Evolutionary conservation across 2,797 vertebrate species (phyloP).

Genomic region (Nyctibius grandis): DNA sequence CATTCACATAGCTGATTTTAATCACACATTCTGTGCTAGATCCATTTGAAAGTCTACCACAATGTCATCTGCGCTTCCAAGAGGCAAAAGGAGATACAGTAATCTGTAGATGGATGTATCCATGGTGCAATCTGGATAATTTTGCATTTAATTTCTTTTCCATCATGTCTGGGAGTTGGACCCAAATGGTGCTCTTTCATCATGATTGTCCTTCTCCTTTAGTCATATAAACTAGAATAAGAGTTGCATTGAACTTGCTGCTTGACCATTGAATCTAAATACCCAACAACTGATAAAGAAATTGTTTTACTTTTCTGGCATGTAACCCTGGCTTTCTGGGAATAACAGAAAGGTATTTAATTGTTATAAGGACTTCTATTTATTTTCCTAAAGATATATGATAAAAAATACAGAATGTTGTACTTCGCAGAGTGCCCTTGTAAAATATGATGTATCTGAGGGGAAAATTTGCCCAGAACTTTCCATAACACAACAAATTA

Average conservation of each 20-base stretch:
- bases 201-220: not conserved
- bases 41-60: not conserved
- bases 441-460: not conserved
- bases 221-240: not conserved
- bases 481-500: conserved; percentile 16
- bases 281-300: not conserved
- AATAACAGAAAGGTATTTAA: not conserved
- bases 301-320: not conserved
- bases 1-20: not conserved
- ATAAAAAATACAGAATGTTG: not conserved
- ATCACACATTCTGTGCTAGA: not conserved
- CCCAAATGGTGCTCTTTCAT: not conserved
- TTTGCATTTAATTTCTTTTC: not conserved
- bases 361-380: not conserved
- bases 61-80: not conserved
- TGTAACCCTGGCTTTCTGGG: not conserved
- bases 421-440: not conserved
- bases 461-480: conserved; percentile 2
- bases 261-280: not conserved
- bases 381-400: not conserved
- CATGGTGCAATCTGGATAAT: not conserved
- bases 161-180: not conserved
- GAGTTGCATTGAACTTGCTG: not conserved
- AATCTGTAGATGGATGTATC: not conserved
- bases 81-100: not conserved